Conservation (phyloP, 2,797 vertebrate genomes). For the Siniperca undulata region DNA sequence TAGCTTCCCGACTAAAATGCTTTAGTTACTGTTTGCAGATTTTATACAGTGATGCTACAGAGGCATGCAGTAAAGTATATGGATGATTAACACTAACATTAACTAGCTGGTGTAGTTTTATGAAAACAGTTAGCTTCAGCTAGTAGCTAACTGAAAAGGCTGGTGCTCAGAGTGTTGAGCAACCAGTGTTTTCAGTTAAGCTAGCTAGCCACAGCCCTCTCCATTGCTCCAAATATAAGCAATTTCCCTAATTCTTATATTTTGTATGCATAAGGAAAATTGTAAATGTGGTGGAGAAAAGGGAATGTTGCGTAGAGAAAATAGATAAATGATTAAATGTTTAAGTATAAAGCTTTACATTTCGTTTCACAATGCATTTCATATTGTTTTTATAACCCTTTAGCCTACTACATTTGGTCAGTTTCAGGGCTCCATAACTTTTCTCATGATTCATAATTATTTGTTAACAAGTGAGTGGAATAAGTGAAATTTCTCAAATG, state of each 20-base stretch:
- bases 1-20: not conserved
- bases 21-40: not conserved
- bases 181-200: not conserved
- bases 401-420: constrained; percentile 15
- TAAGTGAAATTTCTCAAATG: constrained; percentile 5
- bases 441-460: constrained; percentile 19
- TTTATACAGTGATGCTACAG: not conserved
- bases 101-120: not conserved
- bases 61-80: not conserved
- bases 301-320: not conserved
- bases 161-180: not conserved
- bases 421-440: constrained; percentile 32
- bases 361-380: not conserved
- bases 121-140: not conserved
- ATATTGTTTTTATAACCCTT: constrained; percentile 3
- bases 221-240: not conserved
- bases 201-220: not conserved
- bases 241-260: not conserved
- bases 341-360: not conserved
- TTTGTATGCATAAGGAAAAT: not conserved
- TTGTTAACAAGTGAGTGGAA: constrained; percentile 9
- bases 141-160: not conserved
- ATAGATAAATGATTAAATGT: not conserved
- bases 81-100: not conserved
- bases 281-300: not conserved